Percentiles rank a stretch among this genome's conserved stretches.
Conservation (phyloP, 1,140 invertebrate genomes). For the Samia ricini region DNA sequence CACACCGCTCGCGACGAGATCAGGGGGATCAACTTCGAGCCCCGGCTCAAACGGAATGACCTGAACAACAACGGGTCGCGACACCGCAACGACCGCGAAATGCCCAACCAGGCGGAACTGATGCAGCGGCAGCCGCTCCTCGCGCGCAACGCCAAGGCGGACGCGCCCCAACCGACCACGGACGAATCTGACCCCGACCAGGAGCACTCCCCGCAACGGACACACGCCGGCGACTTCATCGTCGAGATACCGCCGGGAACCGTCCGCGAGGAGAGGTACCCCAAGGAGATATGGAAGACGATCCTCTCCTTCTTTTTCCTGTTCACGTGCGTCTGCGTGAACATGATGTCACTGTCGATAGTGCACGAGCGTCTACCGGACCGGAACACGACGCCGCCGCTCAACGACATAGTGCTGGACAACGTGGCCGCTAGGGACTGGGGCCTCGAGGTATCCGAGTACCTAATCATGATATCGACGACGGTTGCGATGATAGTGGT, state of each 20-base stretch:
- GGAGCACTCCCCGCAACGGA: slow-evolving; percentile 56
- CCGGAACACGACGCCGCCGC: slow-evolving; percentile 81
- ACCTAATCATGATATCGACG: slow-evolving; percentile 89
- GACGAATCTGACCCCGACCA: slow-evolving; percentile 73
- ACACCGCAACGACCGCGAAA: slow-evolving; percentile 41
- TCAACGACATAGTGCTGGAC: slow-evolving; percentile 90
- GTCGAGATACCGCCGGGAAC: slow-evolving; percentile 67
- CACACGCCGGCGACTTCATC: slow-evolving; percentile 65
- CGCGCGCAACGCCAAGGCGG: slow-evolving; percentile 59
- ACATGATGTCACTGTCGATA: slow-evolving; percentile 85
- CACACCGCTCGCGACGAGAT: slow-evolving; percentile 61
- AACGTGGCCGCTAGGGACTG: slow-evolving; percentile 84
- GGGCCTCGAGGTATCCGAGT: slow-evolving; percentile 91
- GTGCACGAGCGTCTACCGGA: slow-evolving; percentile 92
- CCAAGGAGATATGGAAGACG: slow-evolving; percentile 75
- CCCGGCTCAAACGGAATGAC: slow-evolving; percentile 54
- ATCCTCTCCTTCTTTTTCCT: slow-evolving; percentile 72
- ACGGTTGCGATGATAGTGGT: slow-evolving; percentile 86
- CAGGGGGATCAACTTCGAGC: slow-evolving; percentile 68
- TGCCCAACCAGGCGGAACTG: slow-evolving; percentile 72
- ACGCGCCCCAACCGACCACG: slow-evolving; percentile 59
- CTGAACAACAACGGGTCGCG: slow-evolving; percentile 73
- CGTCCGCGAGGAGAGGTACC: slow-evolving; percentile 67
- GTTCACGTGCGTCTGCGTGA: slow-evolving; percentile 66
- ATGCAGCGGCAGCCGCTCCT: slow-evolving; percentile 76